phyloP scores from a whole-genome alignment of 2,797 vertebrate genomes.

The Chloroceryle inda region DNA sequence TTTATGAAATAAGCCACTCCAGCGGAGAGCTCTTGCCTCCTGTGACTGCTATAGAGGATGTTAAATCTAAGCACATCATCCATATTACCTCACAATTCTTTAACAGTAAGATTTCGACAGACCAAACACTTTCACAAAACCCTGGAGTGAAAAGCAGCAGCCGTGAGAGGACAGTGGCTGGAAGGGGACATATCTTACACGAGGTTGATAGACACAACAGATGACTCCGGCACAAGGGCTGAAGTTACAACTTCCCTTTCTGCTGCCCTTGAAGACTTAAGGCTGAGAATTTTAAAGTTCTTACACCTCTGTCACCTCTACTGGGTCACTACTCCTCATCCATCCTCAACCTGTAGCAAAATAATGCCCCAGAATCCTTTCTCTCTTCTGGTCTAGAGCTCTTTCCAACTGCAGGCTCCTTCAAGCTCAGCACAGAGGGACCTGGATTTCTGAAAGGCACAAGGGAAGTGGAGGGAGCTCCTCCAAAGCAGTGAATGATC shows the following conservation, averaged over 20 bases:
- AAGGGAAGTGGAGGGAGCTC: neutral
- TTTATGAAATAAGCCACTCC: neutral
- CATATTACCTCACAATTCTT: neutral
- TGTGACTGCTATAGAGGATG: neutral
- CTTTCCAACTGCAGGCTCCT: neutral
- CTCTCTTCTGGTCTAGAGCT: neutral
- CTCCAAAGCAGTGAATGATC: neutral
- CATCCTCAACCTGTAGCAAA: neutral
- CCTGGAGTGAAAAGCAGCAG: neutral
- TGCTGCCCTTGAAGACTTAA: neutral
- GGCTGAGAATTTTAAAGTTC: neutral
- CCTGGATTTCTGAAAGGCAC: neutral
- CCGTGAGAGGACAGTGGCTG: neutral
- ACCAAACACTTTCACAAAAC: neutral
- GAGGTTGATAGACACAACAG: rapidly evolving
- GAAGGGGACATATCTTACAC: neutral
- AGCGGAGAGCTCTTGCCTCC: neutral
- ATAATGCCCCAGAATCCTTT: neutral
- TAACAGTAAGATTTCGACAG: neutral
- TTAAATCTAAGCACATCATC: neutral
- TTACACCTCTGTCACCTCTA: neutral
- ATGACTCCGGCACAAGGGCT: neutral
- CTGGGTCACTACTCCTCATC: neutral
- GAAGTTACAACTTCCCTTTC: neutral
- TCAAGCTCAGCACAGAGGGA: neutral